phyloP scores from a whole-genome alignment of 2,888 invertebrate species.

The Apamea sordens region DNA sequence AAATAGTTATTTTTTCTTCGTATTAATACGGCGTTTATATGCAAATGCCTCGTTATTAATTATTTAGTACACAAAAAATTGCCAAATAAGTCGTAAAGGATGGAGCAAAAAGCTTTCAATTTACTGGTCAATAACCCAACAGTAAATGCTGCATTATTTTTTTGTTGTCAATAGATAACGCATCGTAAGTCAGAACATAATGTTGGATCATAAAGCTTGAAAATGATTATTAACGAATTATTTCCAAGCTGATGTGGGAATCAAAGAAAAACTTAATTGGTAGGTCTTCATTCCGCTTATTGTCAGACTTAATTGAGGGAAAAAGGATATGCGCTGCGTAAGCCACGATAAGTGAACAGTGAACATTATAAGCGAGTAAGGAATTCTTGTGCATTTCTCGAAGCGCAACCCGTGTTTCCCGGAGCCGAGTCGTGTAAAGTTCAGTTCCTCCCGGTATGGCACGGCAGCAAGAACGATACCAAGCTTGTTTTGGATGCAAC shows the following conservation, averaged over 20 bases:
- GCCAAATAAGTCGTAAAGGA: conserved; percentile 59
- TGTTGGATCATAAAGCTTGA: conserved; percentile 48
- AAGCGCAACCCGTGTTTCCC: conserved; percentile 49
- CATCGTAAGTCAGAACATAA: conserved; percentile 36
- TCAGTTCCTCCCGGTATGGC: conserved; percentile 51
- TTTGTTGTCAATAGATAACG: conserved; percentile 47
- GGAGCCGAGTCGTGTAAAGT: conserved; percentile 49
- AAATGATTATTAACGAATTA: conserved; percentile 45
- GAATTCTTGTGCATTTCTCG: conserved; percentile 48
- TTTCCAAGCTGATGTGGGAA: conserved; percentile 59
- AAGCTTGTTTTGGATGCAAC: conserved; percentile 53
- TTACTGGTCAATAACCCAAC: conserved; percentile 62
- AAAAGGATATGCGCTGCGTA: conserved; percentile 57
- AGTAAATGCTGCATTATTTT: conserved; percentile 51
- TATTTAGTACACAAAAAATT: conserved; percentile 58
- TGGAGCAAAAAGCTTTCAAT: conserved; percentile 51
- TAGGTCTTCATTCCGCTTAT: conserved; percentile 45
- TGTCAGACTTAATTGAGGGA: conserved; percentile 58
- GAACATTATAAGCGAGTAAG: conserved; percentile 29
- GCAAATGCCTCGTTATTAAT: conserved; percentile 60
- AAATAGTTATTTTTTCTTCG: conserved; percentile 40
- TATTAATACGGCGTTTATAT: conserved; percentile 60
- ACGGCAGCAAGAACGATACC: conserved; percentile 47
- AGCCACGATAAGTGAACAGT: conserved; percentile 33
- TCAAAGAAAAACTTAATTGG: conserved; percentile 57